Percentiles rank a stretch among this genome's conserved stretches.
Conservation (phyloP, 2,113 vertebrate species). For the Hoplias malabaricus region DNA sequence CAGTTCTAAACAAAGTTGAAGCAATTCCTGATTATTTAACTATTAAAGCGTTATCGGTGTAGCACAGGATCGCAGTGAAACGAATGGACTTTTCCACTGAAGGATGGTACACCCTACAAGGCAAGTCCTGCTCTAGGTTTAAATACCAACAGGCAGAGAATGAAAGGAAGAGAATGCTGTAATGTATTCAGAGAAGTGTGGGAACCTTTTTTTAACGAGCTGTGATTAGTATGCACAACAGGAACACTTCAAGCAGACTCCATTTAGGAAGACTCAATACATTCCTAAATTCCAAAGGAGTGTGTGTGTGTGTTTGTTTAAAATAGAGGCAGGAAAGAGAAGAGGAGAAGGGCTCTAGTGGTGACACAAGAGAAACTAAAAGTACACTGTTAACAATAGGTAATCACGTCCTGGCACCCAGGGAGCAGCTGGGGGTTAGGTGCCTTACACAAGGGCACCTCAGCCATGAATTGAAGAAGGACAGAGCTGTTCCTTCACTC, state of each 20-base stretch:
- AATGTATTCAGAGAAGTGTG: constrained; percentile 19
- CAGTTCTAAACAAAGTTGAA: neutral
- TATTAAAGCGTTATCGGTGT: neutral
- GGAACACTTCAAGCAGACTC: neutral
- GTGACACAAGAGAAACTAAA: neutral
- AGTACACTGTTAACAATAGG: neutral
- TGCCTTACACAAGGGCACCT: too few species aligned
- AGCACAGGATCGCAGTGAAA: neutral
- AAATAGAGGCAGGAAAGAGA: neutral
- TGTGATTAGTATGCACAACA: constrained; percentile 39
- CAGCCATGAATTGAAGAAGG: too few species aligned
- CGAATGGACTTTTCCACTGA: neutral
- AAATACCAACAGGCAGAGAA: neutral
- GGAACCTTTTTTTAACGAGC: constrained; percentile 12
- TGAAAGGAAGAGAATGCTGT: neutral
- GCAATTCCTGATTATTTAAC: neutral
- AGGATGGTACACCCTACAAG: neutral
- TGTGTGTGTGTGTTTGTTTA: neutral
- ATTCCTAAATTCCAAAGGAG: too few species aligned
- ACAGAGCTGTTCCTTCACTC: too few species aligned
- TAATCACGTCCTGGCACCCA: too few species aligned
- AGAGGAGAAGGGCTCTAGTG: neutral
- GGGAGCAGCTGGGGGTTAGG: too few species aligned
- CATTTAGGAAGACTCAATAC: neutral
- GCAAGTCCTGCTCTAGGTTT: neutral